A percentile compares a stretch with the other conserved stretches of the same genome.
Conservation (phyloP, 2,797 vertebrate genomes). For the Pagetopsis macropterus region DNA sequence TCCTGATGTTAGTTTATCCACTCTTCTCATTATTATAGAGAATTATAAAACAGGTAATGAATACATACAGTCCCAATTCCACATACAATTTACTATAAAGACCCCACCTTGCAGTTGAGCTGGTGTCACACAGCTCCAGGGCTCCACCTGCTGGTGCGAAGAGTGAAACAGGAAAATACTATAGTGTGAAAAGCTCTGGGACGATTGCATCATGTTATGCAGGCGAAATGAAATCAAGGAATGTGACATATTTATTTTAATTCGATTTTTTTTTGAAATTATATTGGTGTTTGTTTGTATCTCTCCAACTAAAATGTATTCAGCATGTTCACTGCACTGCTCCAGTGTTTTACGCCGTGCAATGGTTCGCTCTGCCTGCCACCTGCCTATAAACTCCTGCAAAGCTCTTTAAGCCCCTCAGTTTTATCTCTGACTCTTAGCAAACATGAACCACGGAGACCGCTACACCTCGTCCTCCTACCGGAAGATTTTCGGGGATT, state of each 20-base stretch:
- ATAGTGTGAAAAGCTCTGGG: slow-evolving; percentile 20
- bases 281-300: background rate
- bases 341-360: background rate
- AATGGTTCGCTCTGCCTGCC: slow-evolving; percentile 63
- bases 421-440: slow-evolving; percentile 35
- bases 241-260: background rate
- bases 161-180: too few relatives aligned
- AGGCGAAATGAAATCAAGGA: background rate
- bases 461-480: slow-evolving; percentile 87
- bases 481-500: slow-evolving; percentile 86
- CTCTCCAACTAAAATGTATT: too few relatives aligned
- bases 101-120: background rate
- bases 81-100: too few relatives aligned
- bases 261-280: background rate
- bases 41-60: too few relatives aligned
- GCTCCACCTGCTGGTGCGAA: too few relatives aligned
- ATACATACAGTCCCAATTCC: too few relatives aligned
- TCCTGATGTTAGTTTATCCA: too few relatives aligned
- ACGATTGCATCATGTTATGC: slow-evolving; percentile 59
- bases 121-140: background rate
- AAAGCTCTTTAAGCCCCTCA: slow-evolving; percentile 58
- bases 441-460: slow-evolving; percentile 86
- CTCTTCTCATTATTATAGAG: too few relatives aligned
- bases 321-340: background rate
- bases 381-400: slow-evolving; percentile 63